A percentile compares a stretch with the other conserved stretches of the same genome.
phyloP scores from a whole-genome alignment of 2,113 vertebrate species.

The Pseudorasbora parva region DNA sequence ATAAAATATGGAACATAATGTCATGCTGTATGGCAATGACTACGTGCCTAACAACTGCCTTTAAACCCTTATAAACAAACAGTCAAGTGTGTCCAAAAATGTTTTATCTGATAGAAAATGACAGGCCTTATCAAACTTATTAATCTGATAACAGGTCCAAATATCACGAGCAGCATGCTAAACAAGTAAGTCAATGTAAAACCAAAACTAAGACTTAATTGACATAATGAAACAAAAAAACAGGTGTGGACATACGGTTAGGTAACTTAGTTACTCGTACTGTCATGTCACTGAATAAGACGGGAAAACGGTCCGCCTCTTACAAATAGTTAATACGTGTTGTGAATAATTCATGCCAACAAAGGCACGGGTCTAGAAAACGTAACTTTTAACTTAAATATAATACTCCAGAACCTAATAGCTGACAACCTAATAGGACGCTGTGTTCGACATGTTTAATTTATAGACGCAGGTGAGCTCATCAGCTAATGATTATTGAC shows the following conservation, averaged over 20 bases:
- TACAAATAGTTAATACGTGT: background rate
- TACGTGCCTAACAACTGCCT: background rate
- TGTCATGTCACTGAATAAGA: background rate
- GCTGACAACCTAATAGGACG: background rate
- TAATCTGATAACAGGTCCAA: background rate
- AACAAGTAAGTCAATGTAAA: background rate
- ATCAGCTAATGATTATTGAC: background rate
- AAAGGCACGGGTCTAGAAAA: background rate
- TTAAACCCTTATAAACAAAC: background rate
- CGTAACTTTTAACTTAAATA: too few species aligned
- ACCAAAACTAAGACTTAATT: background rate
- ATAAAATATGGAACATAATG: background rate
- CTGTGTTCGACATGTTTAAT: background rate
- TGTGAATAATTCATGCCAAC: background rate
- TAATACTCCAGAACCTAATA: too few species aligned
- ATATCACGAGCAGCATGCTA: background rate
- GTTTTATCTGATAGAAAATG: too few species aligned
- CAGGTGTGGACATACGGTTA: background rate
- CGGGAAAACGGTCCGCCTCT: background rate
- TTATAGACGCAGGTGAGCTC: background rate
- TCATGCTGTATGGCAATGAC: background rate
- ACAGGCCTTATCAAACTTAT: background rate
- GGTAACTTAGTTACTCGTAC: background rate
- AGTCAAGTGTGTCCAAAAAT: background rate
- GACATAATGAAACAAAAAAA: background rate